Conservation (phyloP, 35 echinoderm and acorn worm species). For the Holothuria glaberrima region DNA sequence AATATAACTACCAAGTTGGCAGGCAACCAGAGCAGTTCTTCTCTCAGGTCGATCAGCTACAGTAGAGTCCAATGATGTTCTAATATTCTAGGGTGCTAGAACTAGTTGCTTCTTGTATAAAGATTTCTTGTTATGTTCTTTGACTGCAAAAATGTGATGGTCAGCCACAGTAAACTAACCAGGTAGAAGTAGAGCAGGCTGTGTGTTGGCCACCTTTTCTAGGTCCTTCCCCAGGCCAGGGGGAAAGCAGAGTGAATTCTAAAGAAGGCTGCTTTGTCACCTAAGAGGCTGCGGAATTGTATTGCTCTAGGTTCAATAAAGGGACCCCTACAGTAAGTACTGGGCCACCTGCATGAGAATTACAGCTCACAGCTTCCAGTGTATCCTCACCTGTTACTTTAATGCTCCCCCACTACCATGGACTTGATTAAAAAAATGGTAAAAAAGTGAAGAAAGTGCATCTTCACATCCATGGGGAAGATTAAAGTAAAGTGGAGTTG, state of each 20-base stretch:
- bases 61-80: too few relatives aligned
- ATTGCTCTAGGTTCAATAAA: slow-evolving; percentile 52
- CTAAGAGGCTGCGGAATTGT: background rate
- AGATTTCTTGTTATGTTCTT: too few relatives aligned
- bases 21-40: too few relatives aligned
- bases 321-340: slow-evolving; percentile 31
- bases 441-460: background rate
- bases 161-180: too few relatives aligned
- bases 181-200: background rate
- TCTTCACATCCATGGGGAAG: too few relatives aligned
- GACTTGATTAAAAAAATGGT: slow-evolving; percentile 42
- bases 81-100: too few relatives aligned
- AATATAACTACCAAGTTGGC: too few relatives aligned
- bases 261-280: slow-evolving; percentile 66
- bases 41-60: too few relatives aligned
- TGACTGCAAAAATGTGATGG: too few relatives aligned
- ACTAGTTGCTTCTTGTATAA: too few relatives aligned
- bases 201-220: slow-evolving; percentile 29
- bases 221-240: slow-evolving; percentile 53
- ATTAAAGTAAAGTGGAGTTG: too few relatives aligned
- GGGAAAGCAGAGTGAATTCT: slow-evolving; percentile 53
- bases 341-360: slow-evolving; percentile 61
- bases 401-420: slow-evolving; percentile 50
- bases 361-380: slow-evolving; percentile 47
- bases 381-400: slow-evolving; percentile 60